Conservation (phyloP, 2,797 vertebrate genomes). For the Sylvilagus floridanus region DNA sequence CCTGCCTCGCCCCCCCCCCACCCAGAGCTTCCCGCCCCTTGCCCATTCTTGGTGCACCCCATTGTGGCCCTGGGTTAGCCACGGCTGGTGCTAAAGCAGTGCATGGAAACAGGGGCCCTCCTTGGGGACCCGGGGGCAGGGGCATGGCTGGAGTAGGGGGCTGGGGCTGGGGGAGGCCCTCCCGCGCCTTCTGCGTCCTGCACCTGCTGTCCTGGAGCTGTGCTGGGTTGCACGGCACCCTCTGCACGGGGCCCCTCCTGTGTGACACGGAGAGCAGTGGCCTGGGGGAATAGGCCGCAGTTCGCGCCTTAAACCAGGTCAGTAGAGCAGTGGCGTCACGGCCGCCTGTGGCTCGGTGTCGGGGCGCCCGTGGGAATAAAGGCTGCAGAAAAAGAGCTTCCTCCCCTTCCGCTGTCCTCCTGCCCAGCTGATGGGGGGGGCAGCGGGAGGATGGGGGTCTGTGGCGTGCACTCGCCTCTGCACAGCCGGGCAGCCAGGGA, state of each 20-base stretch:
- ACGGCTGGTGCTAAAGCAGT: neutral
- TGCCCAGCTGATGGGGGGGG: neutral
- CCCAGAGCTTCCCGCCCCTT: neutral
- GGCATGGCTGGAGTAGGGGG: neutral
- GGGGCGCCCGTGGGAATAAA: no score
- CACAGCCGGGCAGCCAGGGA: no score
- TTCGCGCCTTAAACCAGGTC: neutral
- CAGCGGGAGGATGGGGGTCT: neutral
- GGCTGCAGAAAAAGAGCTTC: neutral
- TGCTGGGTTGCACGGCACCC: fast-evolving
- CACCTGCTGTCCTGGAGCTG: neutral
- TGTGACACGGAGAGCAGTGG: neutral
- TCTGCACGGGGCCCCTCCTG: no score
- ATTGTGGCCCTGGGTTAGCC: fast-evolving
- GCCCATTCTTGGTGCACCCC: neutral
- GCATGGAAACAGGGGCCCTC: neutral
- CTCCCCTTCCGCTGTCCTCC: neutral
- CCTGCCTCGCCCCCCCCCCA: no score
- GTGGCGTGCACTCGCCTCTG: neutral
- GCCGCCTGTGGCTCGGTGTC: neutral
- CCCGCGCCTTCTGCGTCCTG: no score
- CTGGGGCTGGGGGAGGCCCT: neutral
- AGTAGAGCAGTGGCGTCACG: neutral
- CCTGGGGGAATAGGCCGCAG: neutral
- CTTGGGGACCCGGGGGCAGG: fast-evolving